Evolutionary conservation across 2,113 vertebrate genomes (phyloP).

Genomic region (Arothron firmamentum): DNA sequence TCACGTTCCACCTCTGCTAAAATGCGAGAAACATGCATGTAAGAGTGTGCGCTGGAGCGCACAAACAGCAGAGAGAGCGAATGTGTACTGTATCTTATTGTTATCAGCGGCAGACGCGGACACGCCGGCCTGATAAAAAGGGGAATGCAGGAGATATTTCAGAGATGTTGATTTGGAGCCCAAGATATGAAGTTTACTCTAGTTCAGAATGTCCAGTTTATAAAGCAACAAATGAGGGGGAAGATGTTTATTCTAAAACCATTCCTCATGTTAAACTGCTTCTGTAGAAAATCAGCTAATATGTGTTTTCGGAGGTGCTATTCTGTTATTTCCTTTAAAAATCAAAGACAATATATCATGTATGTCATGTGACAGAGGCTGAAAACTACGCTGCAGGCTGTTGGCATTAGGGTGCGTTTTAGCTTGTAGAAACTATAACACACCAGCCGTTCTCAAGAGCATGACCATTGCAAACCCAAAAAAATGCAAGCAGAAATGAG

Average conservation of each 20-base stretch:
- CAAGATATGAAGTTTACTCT: slow-evolving; percentile 5
- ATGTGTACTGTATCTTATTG: slow-evolving; percentile 29
- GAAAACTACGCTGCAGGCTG: no score
- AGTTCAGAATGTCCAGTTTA: slow-evolving; percentile 25
- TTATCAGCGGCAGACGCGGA: slow-evolving; percentile 46
- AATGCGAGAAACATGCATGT: slow-evolving; percentile 10
- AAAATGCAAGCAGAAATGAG: no score
- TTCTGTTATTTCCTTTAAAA: no score
- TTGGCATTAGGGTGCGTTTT: no score
- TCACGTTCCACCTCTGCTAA: slow-evolving; percentile 4
- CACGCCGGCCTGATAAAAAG: slow-evolving; percentile 25
- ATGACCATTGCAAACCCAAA: no score
- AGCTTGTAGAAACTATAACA: no score
- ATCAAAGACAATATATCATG: no score
- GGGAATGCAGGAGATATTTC: slow-evolving; percentile 9
- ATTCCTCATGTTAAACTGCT: neutral
- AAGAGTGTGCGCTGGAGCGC: neutral
- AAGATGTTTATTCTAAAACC: neutral
- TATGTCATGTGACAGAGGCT: no score
- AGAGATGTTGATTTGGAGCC: slow-evolving; percentile 24
- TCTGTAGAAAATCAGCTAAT: no score
- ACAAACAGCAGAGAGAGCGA: slow-evolving; percentile 30
- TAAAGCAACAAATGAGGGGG: slow-evolving; percentile 1
- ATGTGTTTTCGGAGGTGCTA: no score
- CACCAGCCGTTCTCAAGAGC: no score